Evolutionary conservation across 2,888 invertebrate genomes (phyloP), one percentile per base, ranked within the genome.

Genomic region (Mimachlamys varia): DNA sequence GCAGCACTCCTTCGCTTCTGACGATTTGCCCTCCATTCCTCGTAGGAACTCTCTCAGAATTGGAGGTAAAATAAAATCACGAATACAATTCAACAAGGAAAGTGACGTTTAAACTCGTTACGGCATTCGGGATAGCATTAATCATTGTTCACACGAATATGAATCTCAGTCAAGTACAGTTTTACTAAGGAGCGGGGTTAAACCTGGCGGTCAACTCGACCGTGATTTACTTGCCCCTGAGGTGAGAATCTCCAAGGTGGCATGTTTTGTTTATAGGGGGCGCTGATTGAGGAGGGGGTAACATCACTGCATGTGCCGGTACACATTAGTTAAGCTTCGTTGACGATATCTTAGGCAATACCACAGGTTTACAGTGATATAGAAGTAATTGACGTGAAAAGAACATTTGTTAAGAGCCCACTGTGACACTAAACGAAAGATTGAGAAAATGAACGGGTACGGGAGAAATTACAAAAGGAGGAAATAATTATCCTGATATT

Each of bases 221-320:
- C 76, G 76, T 76, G 27, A 76, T 76, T 33, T 76, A 76, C 33
- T 76, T 76, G 33, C 22, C 76, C n/a, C 33, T 22, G 1, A 27
- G 76, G 76, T 76, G 19, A 76, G 15, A 2, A 22, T 33, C 76
- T 76, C 76, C 76, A 33, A 76, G 76, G 76, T 76, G 76, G 76
- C 22, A 76, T 76, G 76, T 27, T 76, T 76, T 76, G 76, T 76
- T 76, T 76, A 76, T 76, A 76, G 76, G 33, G 27, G 76, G 76
- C 76, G 76, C 76, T 76, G 27, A 33, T 76, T 33, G 27, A 33
- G 33, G 76, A 33, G 33, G 62, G 76, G 76, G 27, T 5, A 76
- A 76, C 76, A 76, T 76, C 76, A 27, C 76, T 76, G 27, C 76
- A 76, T 76, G 76, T 76, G 76, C 33, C 76, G 76, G 27, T 76